Percentiles rank a stretch among this genome's conserved stretches.
Conservation (phyloP, 1,140 invertebrate genomes). For the Temnothorax longispinosus region DNA sequence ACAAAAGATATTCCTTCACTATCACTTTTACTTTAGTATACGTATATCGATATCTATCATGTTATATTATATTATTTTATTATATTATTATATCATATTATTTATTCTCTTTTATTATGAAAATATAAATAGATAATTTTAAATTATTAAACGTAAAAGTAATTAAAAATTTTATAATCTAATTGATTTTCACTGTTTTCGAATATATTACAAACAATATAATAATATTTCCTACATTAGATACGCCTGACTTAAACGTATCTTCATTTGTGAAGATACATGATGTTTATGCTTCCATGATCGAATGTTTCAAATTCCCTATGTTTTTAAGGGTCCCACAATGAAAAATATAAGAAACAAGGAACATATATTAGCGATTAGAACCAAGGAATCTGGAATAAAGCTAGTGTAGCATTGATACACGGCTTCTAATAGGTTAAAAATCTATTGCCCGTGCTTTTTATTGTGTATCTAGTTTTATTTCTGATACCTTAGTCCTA, state of each 20-base stretch:
- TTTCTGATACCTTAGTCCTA: too few species aligned
- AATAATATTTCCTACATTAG: not conserved
- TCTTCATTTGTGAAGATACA: not conserved
- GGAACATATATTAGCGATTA: too few species aligned
- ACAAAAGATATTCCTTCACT: not conserved
- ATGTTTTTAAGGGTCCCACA: too few species aligned
- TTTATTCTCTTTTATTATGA: not conserved
- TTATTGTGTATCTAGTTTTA: too few species aligned
- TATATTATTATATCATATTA: not conserved
- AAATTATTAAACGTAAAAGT: not conserved
- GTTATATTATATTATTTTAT: not conserved
- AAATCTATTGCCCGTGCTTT: too few species aligned
- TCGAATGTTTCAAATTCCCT: too few species aligned
- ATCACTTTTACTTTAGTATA: not conserved
- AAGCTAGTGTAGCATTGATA: too few species aligned
- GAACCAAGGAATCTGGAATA: too few species aligned
- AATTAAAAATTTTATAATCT: not conserved
- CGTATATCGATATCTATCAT: not conserved
- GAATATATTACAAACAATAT: not conserved
- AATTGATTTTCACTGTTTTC: not conserved
- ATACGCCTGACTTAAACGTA: not conserved
- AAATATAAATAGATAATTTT: not conserved
- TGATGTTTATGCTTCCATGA: too few species aligned
- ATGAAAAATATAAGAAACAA: too few species aligned
- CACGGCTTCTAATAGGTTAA: too few species aligned